These are phyloP conservation scores for Sarcophilus harrisii DNA, from an alignment of 2,797 vertebrate species.

Conservation along the genomic window DNA sequence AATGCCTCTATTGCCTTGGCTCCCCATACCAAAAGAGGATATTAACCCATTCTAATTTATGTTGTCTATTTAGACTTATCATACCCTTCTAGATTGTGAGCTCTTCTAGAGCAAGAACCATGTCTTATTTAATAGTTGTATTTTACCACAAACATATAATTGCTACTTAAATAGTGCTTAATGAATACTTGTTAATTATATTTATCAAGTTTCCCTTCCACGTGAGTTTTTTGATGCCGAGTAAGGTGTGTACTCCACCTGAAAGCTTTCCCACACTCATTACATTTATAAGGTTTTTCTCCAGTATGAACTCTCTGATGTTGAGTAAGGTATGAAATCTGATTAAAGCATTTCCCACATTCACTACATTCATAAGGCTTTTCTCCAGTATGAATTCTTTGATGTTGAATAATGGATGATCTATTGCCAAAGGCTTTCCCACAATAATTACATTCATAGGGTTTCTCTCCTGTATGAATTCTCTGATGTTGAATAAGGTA, in stretches of 20 bases:
- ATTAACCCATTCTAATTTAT: not conserved
- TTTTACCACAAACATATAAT: not conserved
- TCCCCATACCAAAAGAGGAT: not conserved
- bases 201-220: constrained; percentile 62
- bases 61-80: not conserved
- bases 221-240: constrained; percentile 70
- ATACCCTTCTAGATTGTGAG: not conserved
- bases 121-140: not conserved
- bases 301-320: constrained; percentile 73
- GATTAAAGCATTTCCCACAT: constrained; percentile 77
- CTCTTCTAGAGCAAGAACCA: not conserved
- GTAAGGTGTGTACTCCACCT: constrained; percentile 67
- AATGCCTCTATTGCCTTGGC: not conserved
- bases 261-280: constrained; percentile 70
- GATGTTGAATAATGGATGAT: constrained; percentile 79
- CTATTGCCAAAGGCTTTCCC: constrained; percentile 80
- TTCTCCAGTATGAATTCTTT: constrained; percentile 77
- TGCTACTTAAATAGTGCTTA: not conserved
- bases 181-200: constrained; percentile 39
- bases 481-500: constrained; percentile 77
- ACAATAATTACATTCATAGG: constrained; percentile 72
- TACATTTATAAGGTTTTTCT: constrained; percentile 73
- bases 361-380: constrained; percentile 70
- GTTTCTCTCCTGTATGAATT: constrained; percentile 67
- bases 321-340: constrained; percentile 75